These are phyloP conservation scores for Taurulus bubalis DNA, from an alignment of 2,113 vertebrate genomes.

Conservation along the genomic window DNA sequence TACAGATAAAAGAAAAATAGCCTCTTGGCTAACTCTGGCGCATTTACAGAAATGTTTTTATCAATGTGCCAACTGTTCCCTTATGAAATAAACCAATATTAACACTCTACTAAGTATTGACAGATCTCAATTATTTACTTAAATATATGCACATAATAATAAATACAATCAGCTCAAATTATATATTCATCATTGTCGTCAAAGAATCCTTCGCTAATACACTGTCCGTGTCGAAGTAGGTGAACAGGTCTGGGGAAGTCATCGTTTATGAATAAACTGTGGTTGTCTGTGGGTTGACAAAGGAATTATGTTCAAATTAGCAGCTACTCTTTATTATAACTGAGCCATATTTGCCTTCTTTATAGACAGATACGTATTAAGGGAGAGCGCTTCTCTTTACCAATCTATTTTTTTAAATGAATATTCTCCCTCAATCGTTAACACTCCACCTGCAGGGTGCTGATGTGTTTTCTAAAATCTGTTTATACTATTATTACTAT, in stretches of 20 bases:
- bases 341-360: not conserved
- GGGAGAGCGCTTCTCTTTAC: not conserved
- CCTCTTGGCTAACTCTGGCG: no score
- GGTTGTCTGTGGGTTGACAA: not conserved
- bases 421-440: not conserved
- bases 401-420: not conserved
- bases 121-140: not conserved
- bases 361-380: not conserved
- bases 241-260: conserved; percentile 9
- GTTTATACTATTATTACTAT: no score
- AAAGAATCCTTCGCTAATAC: not conserved
- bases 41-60: no score
- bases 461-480: not conserved
- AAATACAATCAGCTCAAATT: not conserved
- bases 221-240: conserved; percentile 8
- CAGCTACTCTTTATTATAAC: not conserved
- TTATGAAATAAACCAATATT: no score
- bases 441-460: not conserved
- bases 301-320: not conserved
- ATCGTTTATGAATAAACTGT: conserved; percentile 2
- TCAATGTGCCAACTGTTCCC: no score
- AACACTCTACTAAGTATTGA: not conserved
- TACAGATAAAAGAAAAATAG: no score
- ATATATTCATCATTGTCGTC: not conserved
- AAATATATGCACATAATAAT: not conserved